Conservation (phyloP, 2,113 vertebrate species). For the Coreoperca whiteheadi region DNA sequence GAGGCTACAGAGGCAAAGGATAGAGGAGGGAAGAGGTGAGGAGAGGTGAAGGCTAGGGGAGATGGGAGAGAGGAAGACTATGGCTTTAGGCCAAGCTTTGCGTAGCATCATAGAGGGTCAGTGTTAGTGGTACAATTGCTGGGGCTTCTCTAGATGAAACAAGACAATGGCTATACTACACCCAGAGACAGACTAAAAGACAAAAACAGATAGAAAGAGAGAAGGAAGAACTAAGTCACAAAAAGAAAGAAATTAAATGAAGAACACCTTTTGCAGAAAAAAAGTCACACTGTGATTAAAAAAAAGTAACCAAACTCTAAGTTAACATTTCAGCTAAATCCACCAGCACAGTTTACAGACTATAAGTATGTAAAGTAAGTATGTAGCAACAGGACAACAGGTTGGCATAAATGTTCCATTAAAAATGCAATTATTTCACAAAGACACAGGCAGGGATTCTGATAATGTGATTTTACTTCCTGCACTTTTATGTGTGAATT, state of each 20-base stretch:
- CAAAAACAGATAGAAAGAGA: conserved; percentile 10
- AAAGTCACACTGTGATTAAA: conserved; percentile 91
- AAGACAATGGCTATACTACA: conserved; percentile 91
- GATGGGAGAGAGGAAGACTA: conserved; percentile 57
- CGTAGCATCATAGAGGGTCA: conserved; percentile 67
- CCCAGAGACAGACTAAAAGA: conserved; percentile 34
- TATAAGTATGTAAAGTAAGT: conserved; percentile 16
- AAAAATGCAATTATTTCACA: conserved; percentile 56
- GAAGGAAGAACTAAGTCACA: background rate
- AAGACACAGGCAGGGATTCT: conserved; percentile 62
- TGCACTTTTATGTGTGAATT: conserved; percentile 65
- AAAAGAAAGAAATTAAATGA: conserved; percentile 74
- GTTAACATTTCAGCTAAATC: conserved; percentile 84
- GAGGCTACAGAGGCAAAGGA: conserved; percentile 57
- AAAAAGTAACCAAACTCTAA: conserved; percentile 84
- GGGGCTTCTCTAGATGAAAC: conserved; percentile 89
- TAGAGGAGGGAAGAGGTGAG: conserved; percentile 67
- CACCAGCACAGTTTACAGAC: conserved; percentile 47
- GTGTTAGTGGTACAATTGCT: conserved; percentile 53
- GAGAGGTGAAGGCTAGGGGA: conserved; percentile 73
- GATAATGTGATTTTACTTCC: conserved; percentile 68
- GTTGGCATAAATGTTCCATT: conserved; percentile 51
- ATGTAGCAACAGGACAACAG: conserved; percentile 4
- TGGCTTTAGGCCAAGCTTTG: conserved; percentile 78
- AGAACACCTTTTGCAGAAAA: conserved; percentile 89